Evolutionary conservation across 2,113 vertebrate species (phyloP), one percentile per base, ranked within the genome.

Genomic region (Ciconia maguari): DNA sequence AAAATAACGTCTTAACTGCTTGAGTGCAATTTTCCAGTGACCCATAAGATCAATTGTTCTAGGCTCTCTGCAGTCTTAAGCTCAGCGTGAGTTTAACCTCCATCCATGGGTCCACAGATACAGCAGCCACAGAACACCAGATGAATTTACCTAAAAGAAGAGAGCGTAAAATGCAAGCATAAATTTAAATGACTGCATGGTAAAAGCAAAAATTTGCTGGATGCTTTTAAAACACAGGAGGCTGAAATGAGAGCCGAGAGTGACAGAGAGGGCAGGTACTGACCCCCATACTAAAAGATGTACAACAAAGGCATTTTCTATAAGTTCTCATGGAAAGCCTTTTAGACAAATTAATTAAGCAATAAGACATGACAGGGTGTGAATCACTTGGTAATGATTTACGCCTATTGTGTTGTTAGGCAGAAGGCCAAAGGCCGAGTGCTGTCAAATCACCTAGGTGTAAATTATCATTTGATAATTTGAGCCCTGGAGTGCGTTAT

Each of bases 281-380:
- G 92, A 95, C 74, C 81, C 64, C 57, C 38, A 5, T 86, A 60
- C 64, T 91, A 62, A 91, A 92, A 95, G 85, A 96, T 90, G 69
- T 92, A 78, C 88, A 91, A 96, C 86, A 82, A 92, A 97, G 89
- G 71, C 94, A 82, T 95, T 96, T 91, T 78, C 91, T 94, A 26
- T 66, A 96, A 94, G 83, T 97, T 97, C 95, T 97, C 84, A 64
- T 74, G 79, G 83, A 97, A 97, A 97, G 83, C 89, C 83, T 97
- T 97, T 97, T 84, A 97, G 94, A 97, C 95, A 97, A 97, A 97
- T 97, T 97, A 97, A 97, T 97, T 97, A 97, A 96, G 97, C 95
- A 95, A 97, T 97, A 95, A 97, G 97, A 96, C 87, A 97, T 97
- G 97, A 97, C 97, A 97, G 95, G 97, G 97, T 97, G 97, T 97